These are phyloP conservation scores for Choristoneura fumiferana DNA, from an alignment of 1,140 invertebrate genomes.

Conservation along the genomic window DNA sequence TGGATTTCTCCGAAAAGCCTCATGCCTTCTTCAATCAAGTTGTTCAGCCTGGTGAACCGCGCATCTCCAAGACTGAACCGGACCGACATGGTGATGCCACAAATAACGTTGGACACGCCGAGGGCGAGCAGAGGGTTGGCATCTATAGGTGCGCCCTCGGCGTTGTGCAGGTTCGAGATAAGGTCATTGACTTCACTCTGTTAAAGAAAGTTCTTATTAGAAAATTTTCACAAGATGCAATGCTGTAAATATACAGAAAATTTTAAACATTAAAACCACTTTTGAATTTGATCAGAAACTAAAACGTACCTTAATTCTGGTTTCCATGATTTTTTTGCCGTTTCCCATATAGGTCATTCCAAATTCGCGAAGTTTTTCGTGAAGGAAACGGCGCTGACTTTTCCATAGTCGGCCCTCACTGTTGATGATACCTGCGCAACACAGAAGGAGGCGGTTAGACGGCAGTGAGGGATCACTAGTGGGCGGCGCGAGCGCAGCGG, in stretches of 20 bases:
- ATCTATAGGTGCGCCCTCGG: conserved; percentile 82
- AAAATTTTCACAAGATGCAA: neutral
- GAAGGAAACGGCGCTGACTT: conserved; percentile 93
- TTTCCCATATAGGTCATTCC: conserved; percentile 92
- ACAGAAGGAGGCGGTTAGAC: conserved; percentile 42
- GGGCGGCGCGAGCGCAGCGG: conserved; percentile 29
- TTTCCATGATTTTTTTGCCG: conserved; percentile 90
- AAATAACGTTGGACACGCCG: conserved; percentile 94
- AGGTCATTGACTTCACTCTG: conserved; percentile 89
- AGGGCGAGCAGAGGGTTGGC: conserved; percentile 86
- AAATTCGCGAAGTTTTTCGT: conserved; percentile 92
- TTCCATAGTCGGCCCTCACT: conserved; percentile 95
- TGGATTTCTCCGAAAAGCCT: conserved; percentile 89
- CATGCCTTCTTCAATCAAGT: conserved; percentile 93
- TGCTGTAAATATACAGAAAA: neutral
- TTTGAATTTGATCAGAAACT: conserved; percentile 18
- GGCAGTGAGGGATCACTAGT: conserved; percentile 3
- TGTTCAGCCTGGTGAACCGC: conserved; percentile 88
- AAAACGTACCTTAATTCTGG: conserved; percentile 88
- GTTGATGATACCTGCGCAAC: conserved; percentile 91
- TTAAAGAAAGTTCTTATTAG: conserved; percentile 35
- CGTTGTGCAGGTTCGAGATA: conserved; percentile 80
- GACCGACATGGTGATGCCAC: conserved; percentile 92
- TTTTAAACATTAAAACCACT: conserved; percentile 1
- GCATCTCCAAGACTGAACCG: conserved; percentile 88